Conservation (phyloP, 2,797 vertebrate genomes). For the Lepilemur septentrionalis region DNA sequence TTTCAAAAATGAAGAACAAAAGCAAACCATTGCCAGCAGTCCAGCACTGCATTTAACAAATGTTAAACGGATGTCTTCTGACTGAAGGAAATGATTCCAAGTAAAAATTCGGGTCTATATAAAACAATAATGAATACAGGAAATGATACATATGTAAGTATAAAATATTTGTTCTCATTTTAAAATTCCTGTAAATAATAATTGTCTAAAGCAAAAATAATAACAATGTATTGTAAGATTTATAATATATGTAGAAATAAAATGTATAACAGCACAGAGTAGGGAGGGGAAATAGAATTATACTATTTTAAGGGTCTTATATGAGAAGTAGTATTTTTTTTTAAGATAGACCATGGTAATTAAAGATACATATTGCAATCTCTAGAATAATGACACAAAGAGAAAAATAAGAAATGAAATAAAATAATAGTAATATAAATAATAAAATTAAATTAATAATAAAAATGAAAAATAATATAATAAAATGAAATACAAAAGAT, state of each 20-base stretch:
- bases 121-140: neutral
- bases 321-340: neutral
- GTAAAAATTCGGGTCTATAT: neutral
- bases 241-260: neutral
- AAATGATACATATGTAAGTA: neutral
- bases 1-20: neutral
- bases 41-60: neutral
- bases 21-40: neutral
- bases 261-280: neutral
- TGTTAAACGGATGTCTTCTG: neutral
- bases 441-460: neutral
- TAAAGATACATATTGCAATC: constrained; percentile 14
- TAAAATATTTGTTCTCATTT: neutral
- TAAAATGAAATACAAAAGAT: neutral
- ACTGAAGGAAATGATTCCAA: neutral
- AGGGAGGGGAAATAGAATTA: neutral
- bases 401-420: neutral
- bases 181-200: neutral
- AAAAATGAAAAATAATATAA: neutral
- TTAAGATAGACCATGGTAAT: neutral
- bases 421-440: neutral
- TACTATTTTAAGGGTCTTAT: neutral
- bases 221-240: neutral
- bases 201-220: neutral
- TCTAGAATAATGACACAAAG: neutral